Conservation (phyloP, 2,888 invertebrate genomes). For the Ditylenchus weischeri region DNA sequence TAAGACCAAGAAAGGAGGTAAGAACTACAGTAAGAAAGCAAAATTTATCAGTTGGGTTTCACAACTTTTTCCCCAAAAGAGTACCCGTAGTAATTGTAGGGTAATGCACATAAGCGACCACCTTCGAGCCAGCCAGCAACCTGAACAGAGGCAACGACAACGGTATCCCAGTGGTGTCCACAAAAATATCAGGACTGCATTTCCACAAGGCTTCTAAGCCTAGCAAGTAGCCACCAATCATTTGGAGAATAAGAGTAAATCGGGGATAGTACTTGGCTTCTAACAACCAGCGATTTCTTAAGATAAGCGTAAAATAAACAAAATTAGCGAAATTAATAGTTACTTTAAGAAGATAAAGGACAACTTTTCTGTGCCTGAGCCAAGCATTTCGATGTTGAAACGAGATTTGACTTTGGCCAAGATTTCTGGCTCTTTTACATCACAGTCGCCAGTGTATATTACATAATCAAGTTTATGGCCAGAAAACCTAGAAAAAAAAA, state of each 20-base stretch:
- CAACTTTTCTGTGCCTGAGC: not conserved
- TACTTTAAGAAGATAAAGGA: slow-evolving; percentile 10
- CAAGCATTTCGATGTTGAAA: slow-evolving; percentile 42
- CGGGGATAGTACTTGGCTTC: slow-evolving; percentile 82
- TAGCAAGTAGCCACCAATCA: slow-evolving; percentile 66
- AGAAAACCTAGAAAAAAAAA: slow-evolving; percentile 16
- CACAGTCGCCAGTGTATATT: slow-evolving; percentile 76
- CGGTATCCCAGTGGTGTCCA: slow-evolving; percentile 87
- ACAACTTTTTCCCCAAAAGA: slow-evolving; percentile 59
- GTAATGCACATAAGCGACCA: slow-evolving; percentile 90
- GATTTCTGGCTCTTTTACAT: slow-evolving; percentile 75
- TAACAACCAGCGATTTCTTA: slow-evolving; percentile 71
- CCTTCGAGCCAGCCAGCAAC: slow-evolving; percentile 58
- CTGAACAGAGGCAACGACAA: slow-evolving; percentile 87
- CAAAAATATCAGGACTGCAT: slow-evolving; percentile 72
- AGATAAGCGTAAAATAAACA: not conserved
- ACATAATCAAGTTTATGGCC: slow-evolving; percentile 70
- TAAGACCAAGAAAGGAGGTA: too few species aligned
- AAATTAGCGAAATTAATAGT: slow-evolving; percentile 65
- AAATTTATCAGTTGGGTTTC: too few species aligned
- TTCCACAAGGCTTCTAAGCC: slow-evolving; percentile 79
- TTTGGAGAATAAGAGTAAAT: slow-evolving; percentile 86
- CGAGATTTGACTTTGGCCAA: slow-evolving; percentile 67
- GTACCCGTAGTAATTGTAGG: slow-evolving; percentile 91
- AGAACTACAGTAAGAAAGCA: too few species aligned